Evolutionary conservation across 2,113 vertebrate species (phyloP).

Genomic region (Tiliqua scincoides): DNA sequence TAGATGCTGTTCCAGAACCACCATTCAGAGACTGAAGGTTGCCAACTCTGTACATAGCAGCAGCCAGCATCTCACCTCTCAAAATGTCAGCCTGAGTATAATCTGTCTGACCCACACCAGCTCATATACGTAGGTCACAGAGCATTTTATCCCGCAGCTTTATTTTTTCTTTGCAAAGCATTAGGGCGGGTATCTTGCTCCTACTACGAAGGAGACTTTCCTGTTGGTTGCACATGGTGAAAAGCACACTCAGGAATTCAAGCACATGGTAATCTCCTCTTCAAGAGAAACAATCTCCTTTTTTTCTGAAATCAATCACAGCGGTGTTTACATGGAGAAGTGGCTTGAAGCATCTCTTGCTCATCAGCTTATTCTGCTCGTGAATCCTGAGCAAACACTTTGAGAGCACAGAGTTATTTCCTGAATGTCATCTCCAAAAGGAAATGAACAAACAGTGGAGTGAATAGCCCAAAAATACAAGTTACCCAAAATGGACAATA

Average conservation of each 20-base stretch:
- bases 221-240: constrained; percentile 43
- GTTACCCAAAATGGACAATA: constrained; percentile 22
- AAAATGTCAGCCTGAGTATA: constrained; percentile 68
- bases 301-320: constrained; percentile 67
- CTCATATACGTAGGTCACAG: constrained; percentile 62
- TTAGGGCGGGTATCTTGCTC: constrained; percentile 44
- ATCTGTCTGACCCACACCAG: constrained; percentile 65
- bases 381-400: constrained; percentile 47
- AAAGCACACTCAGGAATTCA: constrained; percentile 61
- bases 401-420: constrained; percentile 46
- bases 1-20: too few species aligned
- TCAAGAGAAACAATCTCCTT: constrained; percentile 62
- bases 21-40: too few species aligned
- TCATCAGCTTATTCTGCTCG: constrained; percentile 52
- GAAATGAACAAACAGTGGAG: not conserved
- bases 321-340: constrained; percentile 62
- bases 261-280: constrained; percentile 66
- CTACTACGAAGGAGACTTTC: constrained; percentile 30
- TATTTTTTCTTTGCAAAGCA: constrained; percentile 55
- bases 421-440: not conserved
- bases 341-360: constrained; percentile 51
- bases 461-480: constrained; percentile 25
- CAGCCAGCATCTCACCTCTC: constrained; percentile 44
- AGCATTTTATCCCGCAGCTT: constrained; percentile 63
- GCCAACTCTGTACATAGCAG: too few species aligned